Base-by-base conservation (phyloP, 2,113 vertebrate genomes). In the Paedocypris sp. region DNA sequence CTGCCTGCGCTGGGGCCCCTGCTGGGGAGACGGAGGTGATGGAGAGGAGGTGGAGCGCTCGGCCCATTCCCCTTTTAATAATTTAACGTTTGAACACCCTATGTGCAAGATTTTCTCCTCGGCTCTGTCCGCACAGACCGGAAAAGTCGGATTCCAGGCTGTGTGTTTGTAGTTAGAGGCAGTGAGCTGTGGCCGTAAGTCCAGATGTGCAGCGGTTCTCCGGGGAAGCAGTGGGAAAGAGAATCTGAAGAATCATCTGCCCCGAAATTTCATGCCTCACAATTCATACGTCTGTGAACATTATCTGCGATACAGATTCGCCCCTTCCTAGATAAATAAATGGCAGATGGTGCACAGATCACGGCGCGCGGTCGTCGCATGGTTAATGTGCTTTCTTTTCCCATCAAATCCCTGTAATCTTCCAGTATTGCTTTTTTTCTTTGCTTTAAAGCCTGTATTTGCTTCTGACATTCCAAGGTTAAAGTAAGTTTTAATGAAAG, bases 231-330 rank as follows among this genome's bases (percentile, higher is more conserved):
- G 7, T 62, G 59, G 57, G 66, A 74, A 71, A 53, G 53, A 51
- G 54, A 48, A 35, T 45, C 41, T 9, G 19, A 32, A 59, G 52
- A 65, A 57, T 58, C 54, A 31, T 38, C 52, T 16, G 20, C 31
- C 69, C 45, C 32, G 46, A 43, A 52, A 70, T 73, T 71, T 73
- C 59, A 66, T 60, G 50, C 58, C 29, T 58, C 60, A 60, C 62
- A 36, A 56, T 71, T 69, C 62, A 62, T 59, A 36, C 60, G 53
- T 73, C 62, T 51, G 54, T 60, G 48, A 72, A 67, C 19, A 31
- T 42, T 53, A 29, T 45, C 42, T 60, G 36, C 54, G 54, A 51
- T 48, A 31, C 13, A 1, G 32, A 45, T 38, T 46, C 52, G 38
- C 15, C 47, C 41, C 9, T 45, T 69, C 41, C 51, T 61, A 57